Conservation (phyloP, 1,140 invertebrate genomes). For the Zaprionus lachaisei region DNA sequence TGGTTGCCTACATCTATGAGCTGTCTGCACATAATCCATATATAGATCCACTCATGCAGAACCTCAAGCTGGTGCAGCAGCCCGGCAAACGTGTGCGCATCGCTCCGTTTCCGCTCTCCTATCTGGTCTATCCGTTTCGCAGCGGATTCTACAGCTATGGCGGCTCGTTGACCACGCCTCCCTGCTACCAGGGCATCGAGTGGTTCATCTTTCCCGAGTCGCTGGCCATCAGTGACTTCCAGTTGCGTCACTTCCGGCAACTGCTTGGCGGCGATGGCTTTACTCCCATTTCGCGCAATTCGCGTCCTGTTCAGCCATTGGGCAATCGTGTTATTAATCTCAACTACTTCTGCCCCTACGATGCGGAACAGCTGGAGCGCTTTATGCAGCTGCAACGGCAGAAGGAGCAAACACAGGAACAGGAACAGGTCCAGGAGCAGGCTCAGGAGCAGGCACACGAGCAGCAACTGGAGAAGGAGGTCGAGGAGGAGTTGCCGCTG, state of each 20-base stretch:
- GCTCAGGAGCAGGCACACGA: not conserved
- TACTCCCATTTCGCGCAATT: conserved; percentile 83
- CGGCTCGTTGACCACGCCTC: conserved; percentile 94
- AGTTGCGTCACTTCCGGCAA: conserved; percentile 85
- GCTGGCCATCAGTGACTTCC: conserved; percentile 87
- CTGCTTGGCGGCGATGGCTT: conserved; percentile 81
- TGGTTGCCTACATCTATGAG: conserved; percentile 77
- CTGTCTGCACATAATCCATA: conserved; percentile 85
- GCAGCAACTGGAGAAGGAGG: not conserved
- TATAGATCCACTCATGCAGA: conserved; percentile 85
- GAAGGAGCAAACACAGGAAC: conserved; percentile 27
- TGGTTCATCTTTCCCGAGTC: conserved; percentile 94
- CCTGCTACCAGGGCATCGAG: conserved; percentile 92
- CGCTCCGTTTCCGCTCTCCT: conserved; percentile 85
- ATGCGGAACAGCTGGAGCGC: conserved; percentile 48
- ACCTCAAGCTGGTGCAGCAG: conserved; percentile 82
- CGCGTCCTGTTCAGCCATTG: conserved; percentile 85
- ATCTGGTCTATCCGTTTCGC: conserved; percentile 85
- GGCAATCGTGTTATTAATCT: conserved; percentile 76
- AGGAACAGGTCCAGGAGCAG: conserved; percentile 10
- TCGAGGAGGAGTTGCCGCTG: conserved; percentile 8
- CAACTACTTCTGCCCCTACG: conserved; percentile 72
- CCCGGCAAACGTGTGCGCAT: conserved; percentile 83
- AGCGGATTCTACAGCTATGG: conserved; percentile 89
- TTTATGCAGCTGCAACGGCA: conserved; percentile 48